Percentiles rank a stretch among this genome's conserved stretches.
These are phyloP conservation scores for Leptopilina syphax DNA, from an alignment of 2,888 invertebrate species.

Conservation along the genomic window DNA sequence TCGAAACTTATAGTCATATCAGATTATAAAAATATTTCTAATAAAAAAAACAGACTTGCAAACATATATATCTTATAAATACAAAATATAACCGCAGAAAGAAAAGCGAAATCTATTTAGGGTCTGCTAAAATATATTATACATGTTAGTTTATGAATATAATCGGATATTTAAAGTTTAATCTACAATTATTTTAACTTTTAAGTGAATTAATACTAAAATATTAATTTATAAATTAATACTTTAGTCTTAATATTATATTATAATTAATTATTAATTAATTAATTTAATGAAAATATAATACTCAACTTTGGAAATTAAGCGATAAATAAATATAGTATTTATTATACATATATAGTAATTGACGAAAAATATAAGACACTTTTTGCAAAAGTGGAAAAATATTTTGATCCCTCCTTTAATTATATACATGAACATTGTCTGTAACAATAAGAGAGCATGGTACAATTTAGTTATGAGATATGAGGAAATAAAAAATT, in stretches of 20 bases:
- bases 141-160: background rate
- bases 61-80: too few species aligned
- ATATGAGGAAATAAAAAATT: background rate
- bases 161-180: constrained; percentile 7
- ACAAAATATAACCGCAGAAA: too few species aligned
- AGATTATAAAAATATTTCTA: too few species aligned
- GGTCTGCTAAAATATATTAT: background rate
- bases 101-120: constrained; percentile 12
- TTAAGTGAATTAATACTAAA: background rate
- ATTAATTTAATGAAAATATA: background rate
- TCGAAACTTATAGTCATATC: background rate
- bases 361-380: background rate
- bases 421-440: background rate
- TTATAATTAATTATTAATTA: too few species aligned
- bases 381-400: background rate
- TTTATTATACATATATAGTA: background rate
- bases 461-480: constrained; percentile 13
- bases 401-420: background rate
- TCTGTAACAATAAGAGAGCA: background rate
- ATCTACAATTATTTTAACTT: background rate
- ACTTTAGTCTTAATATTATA: too few species aligned
- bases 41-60: too few species aligned
- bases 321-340: background rate
- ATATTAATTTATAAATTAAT: too few species aligned
- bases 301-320: background rate